Conservation (phyloP, 2,888 invertebrate genomes). For the Stenodema calcarata region DNA sequence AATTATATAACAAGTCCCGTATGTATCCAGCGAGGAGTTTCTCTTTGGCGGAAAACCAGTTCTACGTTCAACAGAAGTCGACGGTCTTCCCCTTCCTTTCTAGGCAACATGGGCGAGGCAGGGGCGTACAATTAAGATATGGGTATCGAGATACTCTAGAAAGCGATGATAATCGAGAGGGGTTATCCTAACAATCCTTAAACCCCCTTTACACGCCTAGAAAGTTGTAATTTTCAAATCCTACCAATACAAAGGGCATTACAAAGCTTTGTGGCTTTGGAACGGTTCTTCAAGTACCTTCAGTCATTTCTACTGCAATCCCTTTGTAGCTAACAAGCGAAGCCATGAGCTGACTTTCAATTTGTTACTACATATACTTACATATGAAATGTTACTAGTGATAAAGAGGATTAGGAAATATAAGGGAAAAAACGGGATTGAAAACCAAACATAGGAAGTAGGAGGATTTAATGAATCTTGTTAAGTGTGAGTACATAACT, state of each 20-base stretch:
- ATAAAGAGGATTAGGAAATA: too few species aligned
- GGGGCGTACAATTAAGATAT: background rate
- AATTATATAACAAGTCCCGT: slow-evolving; percentile 2
- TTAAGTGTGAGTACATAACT: too few species aligned
- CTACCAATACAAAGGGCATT: background rate
- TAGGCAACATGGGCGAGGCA: background rate
- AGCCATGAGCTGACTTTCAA: too few species aligned
- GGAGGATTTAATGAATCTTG: too few species aligned
- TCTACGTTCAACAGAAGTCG: background rate
- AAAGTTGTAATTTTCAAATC: background rate
- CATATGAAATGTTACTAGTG: too few species aligned
- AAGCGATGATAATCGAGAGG: background rate
- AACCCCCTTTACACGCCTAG: background rate
- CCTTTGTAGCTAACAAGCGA: too few species aligned
- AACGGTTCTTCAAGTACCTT: too few species aligned
- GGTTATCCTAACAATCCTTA: background rate
- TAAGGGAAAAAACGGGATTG: too few species aligned
- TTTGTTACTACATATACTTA: too few species aligned
- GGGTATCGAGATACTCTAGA: background rate
- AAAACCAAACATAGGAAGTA: too few species aligned
- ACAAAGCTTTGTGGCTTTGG: too few species aligned
- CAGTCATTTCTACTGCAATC: too few species aligned
- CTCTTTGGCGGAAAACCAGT: background rate
- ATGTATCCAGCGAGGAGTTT: background rate
- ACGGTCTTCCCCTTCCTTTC: background rate